phyloP scores from a whole-genome alignment of 2,888 invertebrate species.

The Synanthedon tipuliformis region DNA sequence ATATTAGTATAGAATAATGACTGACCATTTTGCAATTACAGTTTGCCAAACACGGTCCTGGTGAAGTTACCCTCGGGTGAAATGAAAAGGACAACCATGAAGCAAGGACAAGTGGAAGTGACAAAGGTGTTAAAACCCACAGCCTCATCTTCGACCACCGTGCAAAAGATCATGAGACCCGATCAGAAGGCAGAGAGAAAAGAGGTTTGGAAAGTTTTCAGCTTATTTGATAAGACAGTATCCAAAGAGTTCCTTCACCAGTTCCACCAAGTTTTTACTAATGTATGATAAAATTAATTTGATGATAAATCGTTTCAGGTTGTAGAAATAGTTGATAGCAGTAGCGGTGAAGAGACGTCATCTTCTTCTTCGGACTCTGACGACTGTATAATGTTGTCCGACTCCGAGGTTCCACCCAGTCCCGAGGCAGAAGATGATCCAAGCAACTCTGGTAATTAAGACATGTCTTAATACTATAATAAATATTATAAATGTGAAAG shows the following conservation, averaged over 20 bases:
- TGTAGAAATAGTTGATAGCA: slow-evolving; percentile 81
- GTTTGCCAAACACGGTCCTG: slow-evolving; percentile 59
- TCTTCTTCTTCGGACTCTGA: slow-evolving; percentile 78
- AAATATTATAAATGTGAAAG: no score
- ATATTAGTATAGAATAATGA: neutral
- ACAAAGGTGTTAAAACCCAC: slow-evolving; percentile 49
- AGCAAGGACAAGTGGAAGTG: slow-evolving; percentile 53
- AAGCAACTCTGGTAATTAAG: slow-evolving; percentile 79
- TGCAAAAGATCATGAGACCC: slow-evolving; percentile 21
- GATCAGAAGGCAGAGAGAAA: slow-evolving; percentile 47
- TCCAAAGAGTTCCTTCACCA: no score
- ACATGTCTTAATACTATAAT: no score
- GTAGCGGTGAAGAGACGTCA: slow-evolving; percentile 65
- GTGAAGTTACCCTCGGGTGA: slow-evolving; percentile 61
- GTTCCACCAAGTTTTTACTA: no score
- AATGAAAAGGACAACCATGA: slow-evolving; percentile 43
- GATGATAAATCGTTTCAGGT: slow-evolving; percentile 45
- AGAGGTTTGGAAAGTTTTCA: slow-evolving; percentile 26
- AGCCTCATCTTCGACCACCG: slow-evolving; percentile 29
- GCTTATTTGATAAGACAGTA: no score
- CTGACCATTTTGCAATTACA: slow-evolving; percentile 17
- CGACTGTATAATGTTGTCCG: slow-evolving; percentile 89
- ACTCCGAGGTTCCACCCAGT: slow-evolving; percentile 82
- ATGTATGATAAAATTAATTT: no score
- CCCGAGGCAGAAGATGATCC: slow-evolving; percentile 90